Conservation (phyloP, 2,113 vertebrate genomes). For the Argyrosomus japonicus region DNA sequence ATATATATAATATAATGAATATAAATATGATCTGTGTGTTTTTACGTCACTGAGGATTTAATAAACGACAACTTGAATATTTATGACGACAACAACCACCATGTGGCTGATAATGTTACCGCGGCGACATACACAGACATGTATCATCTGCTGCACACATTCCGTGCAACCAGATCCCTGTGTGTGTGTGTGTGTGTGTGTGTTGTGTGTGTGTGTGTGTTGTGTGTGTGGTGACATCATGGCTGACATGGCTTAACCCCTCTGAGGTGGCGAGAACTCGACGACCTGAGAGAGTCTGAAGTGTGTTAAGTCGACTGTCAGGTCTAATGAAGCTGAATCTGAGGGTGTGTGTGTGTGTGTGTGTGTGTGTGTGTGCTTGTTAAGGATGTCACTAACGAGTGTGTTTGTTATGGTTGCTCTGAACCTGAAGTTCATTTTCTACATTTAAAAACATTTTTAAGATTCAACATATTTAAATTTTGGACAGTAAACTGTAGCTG, state of each 20-base stretch:
- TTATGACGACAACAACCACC: conserved; percentile 11
- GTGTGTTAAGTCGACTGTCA: conserved; percentile 47
- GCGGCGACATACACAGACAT: conserved; percentile 21
- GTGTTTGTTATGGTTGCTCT: not conserved
- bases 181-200: conserved; percentile 13
- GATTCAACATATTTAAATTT: too few species aligned
- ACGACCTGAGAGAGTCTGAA: conserved; percentile 18
- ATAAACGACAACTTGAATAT: conserved; percentile 24
- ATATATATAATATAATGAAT: too few species aligned
- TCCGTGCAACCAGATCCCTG: conserved; percentile 30
- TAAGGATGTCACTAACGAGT: not conserved
- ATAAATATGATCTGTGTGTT: too few species aligned
- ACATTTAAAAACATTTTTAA: not conserved
- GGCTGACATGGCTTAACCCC: conserved; percentile 30
- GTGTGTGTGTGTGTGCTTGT: conserved; percentile 15
- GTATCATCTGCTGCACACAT: conserved; percentile 28
- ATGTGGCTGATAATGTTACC: not conserved
- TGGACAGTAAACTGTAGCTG: too few species aligned
- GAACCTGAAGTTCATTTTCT: too few species aligned
- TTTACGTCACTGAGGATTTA: too few species aligned
- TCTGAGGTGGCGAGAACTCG: conserved; percentile 47
- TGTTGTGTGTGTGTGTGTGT: conserved; percentile 34
- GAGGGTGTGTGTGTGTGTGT: conserved; percentile 12
- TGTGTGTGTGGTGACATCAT: conserved; percentile 38
- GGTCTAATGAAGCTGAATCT: conserved; percentile 58